These are phyloP conservation scores for Drosophila burlai DNA, from an alignment of 1,140 invertebrate genomes.

Conservation along the genomic window DNA sequence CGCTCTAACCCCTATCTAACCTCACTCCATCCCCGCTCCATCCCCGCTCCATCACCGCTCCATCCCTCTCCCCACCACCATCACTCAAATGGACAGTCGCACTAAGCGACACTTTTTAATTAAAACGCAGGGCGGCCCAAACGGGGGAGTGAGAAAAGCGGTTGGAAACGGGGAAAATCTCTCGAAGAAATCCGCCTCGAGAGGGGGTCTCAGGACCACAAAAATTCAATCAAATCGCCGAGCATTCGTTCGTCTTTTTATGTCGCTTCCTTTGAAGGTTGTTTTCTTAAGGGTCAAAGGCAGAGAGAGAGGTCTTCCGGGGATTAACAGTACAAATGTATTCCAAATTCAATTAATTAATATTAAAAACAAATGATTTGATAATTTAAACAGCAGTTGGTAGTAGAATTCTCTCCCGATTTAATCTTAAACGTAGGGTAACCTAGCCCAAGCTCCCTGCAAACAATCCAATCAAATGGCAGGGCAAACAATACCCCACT, in stretches of 20 bases:
- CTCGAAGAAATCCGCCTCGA: slow-evolving; percentile 6
- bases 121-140: slow-evolving; percentile 64
- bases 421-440: neutral
- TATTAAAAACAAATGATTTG: neutral
- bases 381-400: neutral
- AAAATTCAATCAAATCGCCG: slow-evolving; percentile 81
- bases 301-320: too few species aligned
- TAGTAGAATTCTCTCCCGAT: neutral
- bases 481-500: slow-evolving; percentile 17
- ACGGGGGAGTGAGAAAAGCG: neutral
- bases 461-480: slow-evolving; percentile 43
- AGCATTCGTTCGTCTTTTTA: slow-evolving; percentile 17
- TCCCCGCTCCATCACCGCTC: too few species aligned
- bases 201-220: slow-evolving; percentile 55
- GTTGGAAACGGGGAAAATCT: slow-evolving; percentile 35
- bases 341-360: neutral
- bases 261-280: slow-evolving; percentile 4
- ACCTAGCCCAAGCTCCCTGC: neutral
- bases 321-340: neutral
- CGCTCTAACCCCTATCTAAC: too few species aligned
- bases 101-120: slow-evolving; percentile 83
- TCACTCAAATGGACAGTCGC: slow-evolving; percentile 78
- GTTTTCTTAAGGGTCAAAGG: neutral
- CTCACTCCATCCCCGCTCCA: neutral
- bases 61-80: slow-evolving; percentile 13